These are phyloP conservation scores for Callinectes sapidus DNA, from an alignment of 2,888 invertebrate genomes.

Conservation along the genomic window DNA sequence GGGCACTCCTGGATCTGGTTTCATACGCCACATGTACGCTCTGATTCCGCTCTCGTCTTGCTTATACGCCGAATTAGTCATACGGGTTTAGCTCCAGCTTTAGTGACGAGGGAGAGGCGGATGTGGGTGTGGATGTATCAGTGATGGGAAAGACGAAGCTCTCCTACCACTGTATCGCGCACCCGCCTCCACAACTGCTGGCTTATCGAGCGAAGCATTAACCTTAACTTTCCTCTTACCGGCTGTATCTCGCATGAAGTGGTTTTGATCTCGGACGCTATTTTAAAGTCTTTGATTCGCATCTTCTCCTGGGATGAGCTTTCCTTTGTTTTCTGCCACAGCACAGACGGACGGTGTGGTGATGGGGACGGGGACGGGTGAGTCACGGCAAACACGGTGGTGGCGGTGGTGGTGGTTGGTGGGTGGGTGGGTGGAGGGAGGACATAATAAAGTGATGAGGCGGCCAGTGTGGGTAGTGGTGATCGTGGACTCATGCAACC, in stretches of 20 bases:
- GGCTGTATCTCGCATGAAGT: constrained; percentile 13
- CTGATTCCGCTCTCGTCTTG: not conserved
- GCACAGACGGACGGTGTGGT: not conserved
- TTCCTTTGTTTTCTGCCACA: constrained; percentile 13
- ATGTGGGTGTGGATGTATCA: constrained; percentile 8
- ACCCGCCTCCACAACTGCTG: constrained; percentile 41
- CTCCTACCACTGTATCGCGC: constrained; percentile 44
- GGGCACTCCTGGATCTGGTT: not conserved
- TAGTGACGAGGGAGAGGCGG: not conserved
- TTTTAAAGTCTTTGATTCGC: not conserved
- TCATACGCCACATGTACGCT: not conserved
- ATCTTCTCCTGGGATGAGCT: not conserved
- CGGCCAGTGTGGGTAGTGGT: constrained; percentile 1
- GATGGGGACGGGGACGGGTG: not conserved
- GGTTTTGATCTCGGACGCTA: not conserved
- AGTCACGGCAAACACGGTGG: not conserved
- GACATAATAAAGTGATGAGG: not conserved
- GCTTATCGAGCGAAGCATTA: constrained; percentile 49
- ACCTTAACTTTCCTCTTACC: constrained; percentile 38
- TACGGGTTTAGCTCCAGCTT: not conserved
- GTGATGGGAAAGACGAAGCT: constrained; percentile 14
- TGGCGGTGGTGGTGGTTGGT: not conserved
- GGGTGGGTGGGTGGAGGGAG: too few relatives aligned
- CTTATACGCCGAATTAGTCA: not conserved
- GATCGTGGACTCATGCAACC: not conserved